Percentiles rank a stretch among this genome's conserved stretches.
Conservation (phyloP, 2,797 vertebrate species). For the Hirundo rustica region DNA sequence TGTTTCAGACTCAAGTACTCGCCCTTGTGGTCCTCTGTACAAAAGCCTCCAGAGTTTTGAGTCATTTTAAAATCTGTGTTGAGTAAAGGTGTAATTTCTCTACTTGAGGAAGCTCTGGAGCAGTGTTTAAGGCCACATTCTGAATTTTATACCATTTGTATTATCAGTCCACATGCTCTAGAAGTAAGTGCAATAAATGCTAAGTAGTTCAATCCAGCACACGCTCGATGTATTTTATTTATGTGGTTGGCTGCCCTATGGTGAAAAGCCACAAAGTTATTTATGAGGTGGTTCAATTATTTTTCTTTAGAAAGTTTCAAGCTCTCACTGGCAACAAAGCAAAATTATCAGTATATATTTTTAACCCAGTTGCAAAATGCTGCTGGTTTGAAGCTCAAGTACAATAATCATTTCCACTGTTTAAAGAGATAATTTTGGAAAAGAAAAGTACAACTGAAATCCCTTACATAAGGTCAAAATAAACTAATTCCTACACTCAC, state of each 20-base stretch:
- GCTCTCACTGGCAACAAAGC: not conserved
- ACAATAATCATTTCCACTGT: not conserved
- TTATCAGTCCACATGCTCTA: not conserved
- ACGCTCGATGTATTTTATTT: constrained; percentile 6
- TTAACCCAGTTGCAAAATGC: constrained; percentile 13
- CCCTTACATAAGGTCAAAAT: not conserved
- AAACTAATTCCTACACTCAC: not conserved
- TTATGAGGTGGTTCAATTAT: not conserved
- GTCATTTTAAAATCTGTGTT: constrained; percentile 35
- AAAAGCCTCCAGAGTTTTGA: not conserved
- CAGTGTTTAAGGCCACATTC: not conserved
- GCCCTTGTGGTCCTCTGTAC: constrained; percentile 24
- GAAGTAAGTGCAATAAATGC: not conserved
- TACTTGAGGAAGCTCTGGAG: not conserved
- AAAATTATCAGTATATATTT: not conserved
- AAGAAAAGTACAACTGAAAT: not conserved
- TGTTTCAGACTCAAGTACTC: constrained; percentile 52
- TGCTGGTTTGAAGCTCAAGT: not conserved
- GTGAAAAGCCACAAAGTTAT: constrained; percentile 17
- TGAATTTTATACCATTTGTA: not conserved
- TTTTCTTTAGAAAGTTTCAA: constrained; percentile 1
- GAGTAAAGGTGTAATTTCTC: constrained; percentile 30
- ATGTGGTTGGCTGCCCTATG: not conserved
- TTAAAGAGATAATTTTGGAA: not conserved
- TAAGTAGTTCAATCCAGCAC: not conserved